Percentiles rank a stretch among this genome's conserved stretches.
phyloP scores from a whole-genome alignment of 2,888 invertebrate species.

The Magallana nippona region DNA sequence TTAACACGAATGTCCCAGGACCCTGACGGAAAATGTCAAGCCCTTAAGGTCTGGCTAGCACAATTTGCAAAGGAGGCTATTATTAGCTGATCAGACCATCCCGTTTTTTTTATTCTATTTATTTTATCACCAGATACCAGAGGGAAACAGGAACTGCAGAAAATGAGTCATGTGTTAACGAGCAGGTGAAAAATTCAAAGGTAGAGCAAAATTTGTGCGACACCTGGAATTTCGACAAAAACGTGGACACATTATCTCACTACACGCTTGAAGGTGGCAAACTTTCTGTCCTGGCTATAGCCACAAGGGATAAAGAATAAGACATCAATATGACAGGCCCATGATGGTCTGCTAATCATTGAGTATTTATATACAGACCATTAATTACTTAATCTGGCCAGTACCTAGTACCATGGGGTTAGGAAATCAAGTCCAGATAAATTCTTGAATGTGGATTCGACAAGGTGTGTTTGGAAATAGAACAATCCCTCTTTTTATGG shows the following conservation, averaged over 20 bases:
- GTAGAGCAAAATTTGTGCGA: not conserved
- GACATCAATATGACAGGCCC: not conserved
- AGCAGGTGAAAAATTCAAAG: not conserved
- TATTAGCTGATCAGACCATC: conserved; percentile 24
- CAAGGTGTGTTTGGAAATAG: not conserved
- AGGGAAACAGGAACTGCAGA: not conserved
- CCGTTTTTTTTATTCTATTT: not conserved
- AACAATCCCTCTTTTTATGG: not conserved
- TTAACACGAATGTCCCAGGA: not conserved
- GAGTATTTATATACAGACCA: not conserved
- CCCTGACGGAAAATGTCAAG: not conserved
- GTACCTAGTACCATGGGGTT: not conserved
- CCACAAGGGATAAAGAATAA: not conserved
- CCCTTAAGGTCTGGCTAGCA: conserved; percentile 1
- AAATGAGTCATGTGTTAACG: conserved; percentile 11
- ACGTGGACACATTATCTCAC: not conserved
- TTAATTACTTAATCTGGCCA: not conserved
- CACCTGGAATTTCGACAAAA: conserved; percentile 30
- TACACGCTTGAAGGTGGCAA: not conserved
- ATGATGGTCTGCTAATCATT: conserved; percentile 10
- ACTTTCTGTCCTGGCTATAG: not conserved
- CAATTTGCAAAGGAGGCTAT: conserved; percentile 1
- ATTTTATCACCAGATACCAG: not conserved
- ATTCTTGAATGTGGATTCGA: not conserved
- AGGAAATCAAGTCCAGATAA: not conserved